A percentile compares a stretch with the other conserved stretches of the same genome.
Evolutionary conservation across 2,113 vertebrate genomes (phyloP).

Genomic region (Tragelaphus buxtoni): DNA sequence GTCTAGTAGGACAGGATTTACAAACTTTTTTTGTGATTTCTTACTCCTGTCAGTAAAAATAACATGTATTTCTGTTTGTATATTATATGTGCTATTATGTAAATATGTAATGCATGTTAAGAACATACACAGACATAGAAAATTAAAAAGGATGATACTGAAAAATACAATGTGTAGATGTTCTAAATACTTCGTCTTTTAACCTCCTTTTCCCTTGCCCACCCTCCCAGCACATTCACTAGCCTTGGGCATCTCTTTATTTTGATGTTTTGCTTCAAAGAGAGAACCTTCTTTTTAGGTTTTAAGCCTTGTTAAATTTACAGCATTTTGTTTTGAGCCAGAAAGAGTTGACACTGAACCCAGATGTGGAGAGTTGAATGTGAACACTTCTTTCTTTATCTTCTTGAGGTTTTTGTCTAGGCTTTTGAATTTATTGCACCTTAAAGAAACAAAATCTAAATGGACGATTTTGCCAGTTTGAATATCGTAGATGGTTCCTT

Average conservation of each 20-base stretch:
- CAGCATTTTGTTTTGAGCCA: not conserved
- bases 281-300: not conserved
- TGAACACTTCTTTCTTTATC: not conserved
- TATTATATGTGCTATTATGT: not conserved
- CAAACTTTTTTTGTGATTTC: not conserved
- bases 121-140: not conserved
- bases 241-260: not conserved
- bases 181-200: not conserved
- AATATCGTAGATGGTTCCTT: not conserved
- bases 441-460: not conserved
- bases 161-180: not conserved
- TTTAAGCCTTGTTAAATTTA: not conserved
- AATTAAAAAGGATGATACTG: not conserved
- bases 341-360: not conserved
- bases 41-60: not conserved
- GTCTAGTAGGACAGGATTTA: not conserved
- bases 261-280: constrained; percentile 40
- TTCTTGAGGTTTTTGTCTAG: constrained; percentile 6
- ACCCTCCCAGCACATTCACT: not conserved
- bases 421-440: not conserved
- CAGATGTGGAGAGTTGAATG: not conserved
- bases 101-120: not conserved
- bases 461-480: not conserved
- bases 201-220: not conserved
- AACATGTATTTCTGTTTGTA: not conserved